Evolutionary conservation across 2,113 vertebrate species (phyloP).

Genomic region (Siniperca chuatsi): DNA sequence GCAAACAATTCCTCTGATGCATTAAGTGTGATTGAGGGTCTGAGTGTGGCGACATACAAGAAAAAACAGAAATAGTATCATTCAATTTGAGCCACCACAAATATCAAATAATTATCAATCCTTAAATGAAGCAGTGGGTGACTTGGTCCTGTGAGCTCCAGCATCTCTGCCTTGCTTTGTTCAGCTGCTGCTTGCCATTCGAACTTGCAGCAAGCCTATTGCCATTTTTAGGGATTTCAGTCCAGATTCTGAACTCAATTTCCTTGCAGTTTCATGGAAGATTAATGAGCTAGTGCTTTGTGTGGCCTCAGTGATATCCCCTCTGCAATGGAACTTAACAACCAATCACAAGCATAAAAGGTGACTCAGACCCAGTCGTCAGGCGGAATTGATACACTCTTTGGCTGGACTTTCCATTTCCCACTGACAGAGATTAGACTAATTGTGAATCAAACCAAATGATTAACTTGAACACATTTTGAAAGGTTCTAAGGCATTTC

Average conservation of each 20-base stretch:
- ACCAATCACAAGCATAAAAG: slow-evolving; percentile 77
- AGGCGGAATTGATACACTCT: slow-evolving; percentile 72
- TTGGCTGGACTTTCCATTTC: slow-evolving; percentile 76
- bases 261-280: slow-evolving; percentile 70
- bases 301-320: slow-evolving; percentile 67
- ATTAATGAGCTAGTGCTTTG: slow-evolving; percentile 79
- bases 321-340: slow-evolving; percentile 67
- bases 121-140: slow-evolving; percentile 18
- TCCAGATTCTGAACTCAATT: slow-evolving; percentile 73
- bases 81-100: not conserved
- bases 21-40: slow-evolving; percentile 13
- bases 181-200: slow-evolving; percentile 26
- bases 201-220: slow-evolving; percentile 14
- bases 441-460: slow-evolving; percentile 81
- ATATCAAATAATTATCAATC: slow-evolving; percentile 45
- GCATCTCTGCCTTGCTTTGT: slow-evolving; percentile 30
- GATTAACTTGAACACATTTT: slow-evolving; percentile 78
- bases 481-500: slow-evolving; percentile 78
- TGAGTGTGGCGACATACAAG: not conserved
- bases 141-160: slow-evolving; percentile 21
- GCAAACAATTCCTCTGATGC: not conserved
- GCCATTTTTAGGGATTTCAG: slow-evolving; percentile 62
- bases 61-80: slow-evolving; percentile 11
- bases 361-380: slow-evolving; percentile 63
- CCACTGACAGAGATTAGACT: slow-evolving; percentile 76